These are phyloP conservation scores for Drosophila prostipennis DNA, from an alignment of 2,888 invertebrate genomes.

Conservation along the genomic window DNA sequence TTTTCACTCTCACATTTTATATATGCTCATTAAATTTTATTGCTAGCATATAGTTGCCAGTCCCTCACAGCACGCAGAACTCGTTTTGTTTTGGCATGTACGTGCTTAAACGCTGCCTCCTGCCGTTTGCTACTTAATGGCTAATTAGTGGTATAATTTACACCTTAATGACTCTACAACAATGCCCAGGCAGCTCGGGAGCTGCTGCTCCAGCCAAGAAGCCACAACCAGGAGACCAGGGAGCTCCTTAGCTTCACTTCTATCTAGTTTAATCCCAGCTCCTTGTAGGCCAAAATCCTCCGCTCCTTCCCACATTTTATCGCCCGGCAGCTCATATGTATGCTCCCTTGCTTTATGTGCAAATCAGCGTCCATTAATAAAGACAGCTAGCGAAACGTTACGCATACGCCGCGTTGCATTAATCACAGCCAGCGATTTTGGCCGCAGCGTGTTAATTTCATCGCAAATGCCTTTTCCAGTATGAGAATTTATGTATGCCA, in stretches of 20 bases:
- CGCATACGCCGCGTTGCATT: constrained; percentile 66
- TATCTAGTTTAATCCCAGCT: constrained; percentile 44
- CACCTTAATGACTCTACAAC: constrained; percentile 77
- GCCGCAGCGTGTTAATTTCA: constrained; percentile 64
- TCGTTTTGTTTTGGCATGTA: constrained; percentile 33
- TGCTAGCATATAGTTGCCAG: constrained; percentile 51
- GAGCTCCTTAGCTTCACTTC: constrained; percentile 6
- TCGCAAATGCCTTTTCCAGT: constrained; percentile 63
- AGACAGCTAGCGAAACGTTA: constrained; percentile 58
- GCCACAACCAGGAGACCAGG: constrained; percentile 35
- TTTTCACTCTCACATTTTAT: constrained; percentile 65
- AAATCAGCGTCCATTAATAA: constrained; percentile 75
- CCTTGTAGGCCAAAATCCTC: constrained; percentile 15
- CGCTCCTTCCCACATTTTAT: constrained; percentile 24
- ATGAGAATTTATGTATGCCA: constrained; percentile 63
- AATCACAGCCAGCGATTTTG: constrained; percentile 58
- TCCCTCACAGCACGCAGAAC: constrained; percentile 25
- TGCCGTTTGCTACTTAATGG: constrained; percentile 68
- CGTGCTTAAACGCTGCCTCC: constrained; percentile 52
- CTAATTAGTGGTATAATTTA: constrained; percentile 80
- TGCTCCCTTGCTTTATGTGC: constrained; percentile 56
- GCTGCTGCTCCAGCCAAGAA: constrained; percentile 32
- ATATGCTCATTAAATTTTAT: constrained; percentile 74
- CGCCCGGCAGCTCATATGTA: constrained; percentile 38
- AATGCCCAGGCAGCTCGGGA: constrained; percentile 40